Conservation (phyloP, 2,113 vertebrate species). For the Kryptolebias marmoratus region DNA sequence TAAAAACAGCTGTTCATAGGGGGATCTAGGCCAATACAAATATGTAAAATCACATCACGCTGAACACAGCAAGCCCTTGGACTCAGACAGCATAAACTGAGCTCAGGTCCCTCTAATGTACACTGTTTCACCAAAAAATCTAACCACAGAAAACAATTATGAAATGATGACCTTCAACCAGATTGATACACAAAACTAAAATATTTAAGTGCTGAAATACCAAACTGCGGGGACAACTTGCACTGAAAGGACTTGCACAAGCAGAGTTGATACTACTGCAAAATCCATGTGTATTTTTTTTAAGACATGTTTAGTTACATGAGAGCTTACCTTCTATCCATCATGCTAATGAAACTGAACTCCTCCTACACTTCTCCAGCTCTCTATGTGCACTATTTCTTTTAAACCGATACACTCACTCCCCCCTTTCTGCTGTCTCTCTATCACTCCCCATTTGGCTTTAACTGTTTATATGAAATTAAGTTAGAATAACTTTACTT, state of each 20-base stretch:
- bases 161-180: slow-evolving; percentile 3
- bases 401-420: not conserved
- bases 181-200: slow-evolving; percentile 9
- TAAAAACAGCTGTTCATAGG: too few species aligned
- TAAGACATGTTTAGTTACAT: slow-evolving; percentile 16
- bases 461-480: slow-evolving; percentile 36
- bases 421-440: slow-evolving; percentile 12
- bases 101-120: not conserved
- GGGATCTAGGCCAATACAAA: too few species aligned
- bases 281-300: slow-evolving; percentile 25
- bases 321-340: slow-evolving; percentile 21
- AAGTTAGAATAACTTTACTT: slow-evolving; percentile 44
- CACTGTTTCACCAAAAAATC: slow-evolving; percentile 2
- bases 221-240: slow-evolving; percentile 8
- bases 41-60: too few species aligned
- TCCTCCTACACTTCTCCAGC: slow-evolving; percentile 26
- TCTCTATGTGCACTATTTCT: not conserved
- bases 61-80: not conserved
- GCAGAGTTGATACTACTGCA: slow-evolving; percentile 17
- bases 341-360: slow-evolving; percentile 47
- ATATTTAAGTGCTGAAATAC: slow-evolving; percentile 34
- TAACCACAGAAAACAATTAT: slow-evolving; percentile 1
- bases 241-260: slow-evolving; percentile 39
- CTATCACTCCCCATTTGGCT: slow-evolving; percentile 3
- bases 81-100: not conserved